These are phyloP conservation scores for Suricata suricatta DNA, from an alignment of 2,113 vertebrate genomes.

Conservation along the genomic window DNA sequence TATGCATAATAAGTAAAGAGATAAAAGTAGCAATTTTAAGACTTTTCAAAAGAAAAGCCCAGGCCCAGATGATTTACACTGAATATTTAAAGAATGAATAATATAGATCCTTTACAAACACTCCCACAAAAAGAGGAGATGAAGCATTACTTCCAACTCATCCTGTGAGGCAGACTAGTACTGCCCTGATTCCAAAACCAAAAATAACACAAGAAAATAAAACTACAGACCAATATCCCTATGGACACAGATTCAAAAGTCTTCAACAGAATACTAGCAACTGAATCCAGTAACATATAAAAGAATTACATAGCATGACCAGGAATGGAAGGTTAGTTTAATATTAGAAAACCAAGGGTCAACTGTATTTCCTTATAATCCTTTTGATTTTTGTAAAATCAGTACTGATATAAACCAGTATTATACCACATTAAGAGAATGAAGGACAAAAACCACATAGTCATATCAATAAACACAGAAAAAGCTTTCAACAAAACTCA, in stretches of 20 bases:
- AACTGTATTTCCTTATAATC: no score
- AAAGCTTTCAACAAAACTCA: neutral
- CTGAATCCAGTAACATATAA: neutral
- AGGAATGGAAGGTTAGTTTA: neutral
- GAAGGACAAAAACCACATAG: neutral
- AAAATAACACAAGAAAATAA: neutral
- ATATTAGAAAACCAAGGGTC: neutral
- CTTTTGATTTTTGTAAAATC: no score
- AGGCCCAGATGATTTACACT: neutral
- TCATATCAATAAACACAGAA: neutral
- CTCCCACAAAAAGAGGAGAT: neutral
- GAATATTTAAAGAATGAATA: neutral
- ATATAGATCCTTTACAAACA: neutral
- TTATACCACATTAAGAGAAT: neutral
- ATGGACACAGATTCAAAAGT: neutral
- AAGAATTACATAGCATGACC: neutral
- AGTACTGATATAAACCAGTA: no score
- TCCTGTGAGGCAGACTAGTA: neutral
- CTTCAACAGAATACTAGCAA: neutral
- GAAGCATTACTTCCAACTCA: neutral
- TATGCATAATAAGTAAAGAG: neutral
- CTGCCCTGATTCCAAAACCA: neutral
- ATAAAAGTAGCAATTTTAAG: neutral
- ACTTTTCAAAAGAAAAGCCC: neutral
- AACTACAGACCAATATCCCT: neutral